phyloP scores from a whole-genome alignment of 1,140 invertebrate species.

The Pseudomyrmex dendroicus region DNA sequence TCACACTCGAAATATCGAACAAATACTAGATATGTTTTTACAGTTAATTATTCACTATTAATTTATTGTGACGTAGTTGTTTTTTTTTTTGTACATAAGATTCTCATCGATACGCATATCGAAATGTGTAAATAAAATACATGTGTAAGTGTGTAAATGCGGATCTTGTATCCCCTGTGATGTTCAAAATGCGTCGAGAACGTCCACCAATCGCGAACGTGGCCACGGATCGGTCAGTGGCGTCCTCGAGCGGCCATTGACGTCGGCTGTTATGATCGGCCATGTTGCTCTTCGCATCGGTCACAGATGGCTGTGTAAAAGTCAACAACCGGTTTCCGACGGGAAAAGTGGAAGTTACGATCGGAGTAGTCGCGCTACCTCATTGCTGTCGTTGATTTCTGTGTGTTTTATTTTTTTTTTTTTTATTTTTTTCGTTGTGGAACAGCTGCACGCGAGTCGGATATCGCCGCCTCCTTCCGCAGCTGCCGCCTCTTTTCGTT shows the following conservation, averaged over 20 bases:
- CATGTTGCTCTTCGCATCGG: conserved; percentile 17
- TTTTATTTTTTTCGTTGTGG: too few relatives aligned
- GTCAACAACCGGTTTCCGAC: conserved; percentile 45
- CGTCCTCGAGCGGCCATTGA: conserved; percentile 38
- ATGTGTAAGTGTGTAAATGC: too few relatives aligned
- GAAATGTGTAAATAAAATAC: too few relatives aligned
- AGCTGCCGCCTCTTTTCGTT: neutral
- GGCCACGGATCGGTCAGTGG: neutral
- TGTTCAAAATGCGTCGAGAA: neutral
- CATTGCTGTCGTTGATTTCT: neutral
- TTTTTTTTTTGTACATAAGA: too few relatives aligned
- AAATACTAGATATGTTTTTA: too few relatives aligned
- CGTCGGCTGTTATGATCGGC: conserved; percentile 1
- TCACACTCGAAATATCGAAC: too few relatives aligned
- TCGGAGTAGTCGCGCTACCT: neutral
- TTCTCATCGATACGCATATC: too few relatives aligned
- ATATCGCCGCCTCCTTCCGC: too few relatives aligned
- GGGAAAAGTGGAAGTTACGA: neutral
- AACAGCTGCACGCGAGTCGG: neutral
- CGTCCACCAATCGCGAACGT: neutral
- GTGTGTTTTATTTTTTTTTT: neutral
- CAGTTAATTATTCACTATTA: too few relatives aligned
- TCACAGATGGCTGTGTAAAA: conserved; percentile 51
- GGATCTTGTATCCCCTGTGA: neutral
- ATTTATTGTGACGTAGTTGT: too few relatives aligned